A percentile compares a stretch with the other conserved stretches of the same genome.
phyloP scores from a whole-genome alignment of 2,888 invertebrate genomes.

The Dolichomitus sp. region DNA sequence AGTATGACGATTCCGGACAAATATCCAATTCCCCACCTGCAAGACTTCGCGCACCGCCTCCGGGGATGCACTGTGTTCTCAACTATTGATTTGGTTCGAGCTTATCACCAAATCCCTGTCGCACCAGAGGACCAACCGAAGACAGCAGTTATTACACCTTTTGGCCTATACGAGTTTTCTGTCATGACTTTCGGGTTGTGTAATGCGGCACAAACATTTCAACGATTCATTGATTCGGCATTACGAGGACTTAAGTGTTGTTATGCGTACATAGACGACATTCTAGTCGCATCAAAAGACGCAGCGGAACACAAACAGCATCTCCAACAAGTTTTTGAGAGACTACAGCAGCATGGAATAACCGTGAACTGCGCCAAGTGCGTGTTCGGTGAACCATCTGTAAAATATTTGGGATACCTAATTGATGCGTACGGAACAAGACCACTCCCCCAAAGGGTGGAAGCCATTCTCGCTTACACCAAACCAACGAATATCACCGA shows the following conservation, averaged over 20 bases:
- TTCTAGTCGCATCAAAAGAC: conserved; percentile 57
- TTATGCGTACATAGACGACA: conserved; percentile 68
- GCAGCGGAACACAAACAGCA: neutral
- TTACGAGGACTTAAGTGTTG: conserved; percentile 60
- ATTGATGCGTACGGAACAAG: conserved; percentile 74
- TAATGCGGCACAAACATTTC: conserved; percentile 72
- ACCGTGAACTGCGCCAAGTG: conserved; percentile 63
- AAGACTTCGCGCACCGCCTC: conserved; percentile 63
- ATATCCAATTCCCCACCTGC: neutral
- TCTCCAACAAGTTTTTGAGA: neutral
- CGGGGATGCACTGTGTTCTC: conserved; percentile 46
- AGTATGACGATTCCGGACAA: too few species aligned
- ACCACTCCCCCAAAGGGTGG: conserved; percentile 78
- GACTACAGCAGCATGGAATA: neutral
- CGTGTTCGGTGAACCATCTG: conserved; percentile 68
- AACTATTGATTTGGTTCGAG: conserved; percentile 47
- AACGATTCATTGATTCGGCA: conserved; percentile 72
- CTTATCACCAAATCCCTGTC: conserved; percentile 53
- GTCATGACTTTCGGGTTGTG: conserved; percentile 67
- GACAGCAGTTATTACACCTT: conserved; percentile 75
- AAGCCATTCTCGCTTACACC: conserved; percentile 70
- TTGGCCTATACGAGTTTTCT: conserved; percentile 69
- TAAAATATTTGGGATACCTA: conserved; percentile 76
- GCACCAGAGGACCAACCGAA: conserved; percentile 72
- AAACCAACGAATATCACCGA: conserved; percentile 2